Evolutionary conservation across 2,797 vertebrate genomes (phyloP).

Genomic region (Smutsia gigantea): DNA sequence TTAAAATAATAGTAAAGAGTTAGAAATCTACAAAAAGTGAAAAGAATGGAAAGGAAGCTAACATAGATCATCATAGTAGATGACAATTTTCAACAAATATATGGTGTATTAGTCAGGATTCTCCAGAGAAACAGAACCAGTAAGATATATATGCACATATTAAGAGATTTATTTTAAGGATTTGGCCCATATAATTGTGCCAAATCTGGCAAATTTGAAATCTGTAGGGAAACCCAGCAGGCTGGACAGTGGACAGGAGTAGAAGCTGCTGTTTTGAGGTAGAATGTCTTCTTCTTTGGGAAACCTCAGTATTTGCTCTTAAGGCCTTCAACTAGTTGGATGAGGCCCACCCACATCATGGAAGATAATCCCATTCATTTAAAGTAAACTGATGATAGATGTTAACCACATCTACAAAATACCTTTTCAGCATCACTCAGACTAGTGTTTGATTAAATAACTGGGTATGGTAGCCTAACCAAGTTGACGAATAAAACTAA

Average conservation of each 20-base stretch:
- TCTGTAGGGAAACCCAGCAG: not conserved
- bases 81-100: not conserved
- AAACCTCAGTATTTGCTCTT: not conserved
- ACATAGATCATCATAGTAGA: too few relatives aligned
- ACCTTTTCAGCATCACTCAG: not conserved
- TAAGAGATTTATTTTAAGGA: not conserved
- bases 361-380: not conserved
- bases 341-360: not conserved
- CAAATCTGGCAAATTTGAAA: not conserved
- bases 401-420: not conserved
- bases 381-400: not conserved
- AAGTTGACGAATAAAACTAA: not conserved
- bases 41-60: not conserved
- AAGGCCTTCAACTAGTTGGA: not conserved
- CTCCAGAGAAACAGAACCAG: not conserved
- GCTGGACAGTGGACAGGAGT: not conserved
- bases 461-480: not conserved
- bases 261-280: not conserved
- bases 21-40: not conserved
- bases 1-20: conserved; percentile 1
- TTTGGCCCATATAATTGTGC: not conserved
- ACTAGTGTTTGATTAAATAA: not conserved
- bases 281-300: conserved; percentile 7
- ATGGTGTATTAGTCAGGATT: not conserved
- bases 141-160: not conserved